Conservation (phyloP, 2,113 vertebrate species). For the Epinephelus lanceolatus region DNA sequence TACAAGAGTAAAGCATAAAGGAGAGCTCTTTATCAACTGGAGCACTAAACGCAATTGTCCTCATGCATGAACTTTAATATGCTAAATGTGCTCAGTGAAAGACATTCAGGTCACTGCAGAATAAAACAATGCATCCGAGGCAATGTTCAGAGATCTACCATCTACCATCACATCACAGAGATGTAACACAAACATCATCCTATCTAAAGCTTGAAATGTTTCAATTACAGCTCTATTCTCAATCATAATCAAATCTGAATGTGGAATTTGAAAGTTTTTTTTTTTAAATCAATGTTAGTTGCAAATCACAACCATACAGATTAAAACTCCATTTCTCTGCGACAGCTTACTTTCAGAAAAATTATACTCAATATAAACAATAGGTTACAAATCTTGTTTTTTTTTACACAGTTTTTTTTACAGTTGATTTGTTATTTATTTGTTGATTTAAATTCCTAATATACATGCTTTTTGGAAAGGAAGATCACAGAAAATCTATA, state of each 20-base stretch:
- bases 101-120: constrained; percentile 12
- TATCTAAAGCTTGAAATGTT: no score
- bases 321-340: no score
- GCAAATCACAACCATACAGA: no score
- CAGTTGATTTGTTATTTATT: no score
- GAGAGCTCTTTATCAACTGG: background rate
- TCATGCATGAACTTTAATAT: background rate
- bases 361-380: background rate
- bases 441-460: background rate
- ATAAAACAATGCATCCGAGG: background rate
- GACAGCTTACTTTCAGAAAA: background rate
- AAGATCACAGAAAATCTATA: no score
- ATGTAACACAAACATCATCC: background rate
- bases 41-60: background rate
- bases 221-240: background rate
- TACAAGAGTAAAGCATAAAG: background rate
- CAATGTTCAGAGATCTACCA: background rate
- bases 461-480: background rate
- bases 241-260: background rate
- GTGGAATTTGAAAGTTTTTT: background rate
- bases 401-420: no score
- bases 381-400: background rate
- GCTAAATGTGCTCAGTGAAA: background rate
- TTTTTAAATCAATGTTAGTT: background rate
- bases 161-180: background rate